Percentiles rank a stretch among this genome's conserved stretches.
Evolutionary conservation across 2,888 invertebrate species (phyloP).

Genomic region (Odontothrips loti): DNA sequence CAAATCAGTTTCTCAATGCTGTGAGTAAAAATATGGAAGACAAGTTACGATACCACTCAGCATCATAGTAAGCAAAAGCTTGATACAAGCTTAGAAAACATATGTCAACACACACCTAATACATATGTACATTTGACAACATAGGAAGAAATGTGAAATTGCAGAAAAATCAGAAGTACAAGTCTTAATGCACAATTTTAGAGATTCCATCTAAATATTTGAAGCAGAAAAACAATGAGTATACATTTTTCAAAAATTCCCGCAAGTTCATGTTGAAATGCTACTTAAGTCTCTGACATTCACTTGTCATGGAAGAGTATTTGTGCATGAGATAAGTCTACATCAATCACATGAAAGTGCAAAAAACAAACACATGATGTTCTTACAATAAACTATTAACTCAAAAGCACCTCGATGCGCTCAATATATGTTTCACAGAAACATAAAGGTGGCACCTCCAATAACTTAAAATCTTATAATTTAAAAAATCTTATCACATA

Average conservation of each 20-base stretch:
- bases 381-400: neutral
- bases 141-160: no score
- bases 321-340: neutral
- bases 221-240: neutral
- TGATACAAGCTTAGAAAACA: neutral
- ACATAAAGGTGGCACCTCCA: no score
- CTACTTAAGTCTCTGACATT: neutral
- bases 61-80: neutral
- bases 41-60: neutral
- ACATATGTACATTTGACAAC: no score
- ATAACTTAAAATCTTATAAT: no score
- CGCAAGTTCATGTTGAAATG: no score
- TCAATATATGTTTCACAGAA: neutral
- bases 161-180: no score
- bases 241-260: neutral
- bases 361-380: neutral
- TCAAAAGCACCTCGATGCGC: neutral
- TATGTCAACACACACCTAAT: no score
- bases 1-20: neutral
- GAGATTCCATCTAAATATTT: neutral
- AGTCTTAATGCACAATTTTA: neutral
- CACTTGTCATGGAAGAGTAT: neutral
- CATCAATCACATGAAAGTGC: neutral
- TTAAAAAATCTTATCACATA: neutral
- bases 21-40: neutral